Evolutionary conservation across 1,140 invertebrate genomes (phyloP), one percentile per base, ranked within the genome.

Genomic region (Propsilocerus akamusi): DNA sequence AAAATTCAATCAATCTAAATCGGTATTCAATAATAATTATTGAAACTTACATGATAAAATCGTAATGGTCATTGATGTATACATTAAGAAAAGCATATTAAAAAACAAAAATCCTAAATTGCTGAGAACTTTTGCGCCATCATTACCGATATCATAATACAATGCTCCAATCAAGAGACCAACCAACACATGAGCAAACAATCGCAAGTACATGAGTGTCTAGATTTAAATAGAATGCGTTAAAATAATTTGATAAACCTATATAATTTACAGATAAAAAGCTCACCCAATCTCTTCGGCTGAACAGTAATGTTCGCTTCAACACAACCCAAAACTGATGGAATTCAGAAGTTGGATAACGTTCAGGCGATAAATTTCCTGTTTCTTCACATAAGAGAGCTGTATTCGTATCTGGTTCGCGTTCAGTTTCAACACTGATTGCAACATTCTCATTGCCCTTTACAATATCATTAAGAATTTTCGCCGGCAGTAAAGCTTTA

Each of bases 61-160:
- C 7, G 93, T 97, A 51, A 95, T 93, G 62, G 94, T 97, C 81
- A 97, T 92, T 1, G 93, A 92, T 1, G 92, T 94, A 69, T 97
- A 97, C 87, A 97, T 96, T 37, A 97, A 77, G 74, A 97, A 97
- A 54, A 97, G 72, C 82, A 97, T 90, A 63, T 92, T 94, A 77
- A 97, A 97, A 72, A 97, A 97, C 1, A 97, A 72, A 69, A 92
- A 96, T 49, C 91, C 92, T 56, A 94, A 77, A 66, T 98, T 98
- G 63, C 91, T 95, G 46, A 95, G 77, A 23, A 93, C 90, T 71
- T 97, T 95, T 54, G 82, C 82, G 54, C 87, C 91, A 61, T 95
- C 88, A 59, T 94, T 86, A 51, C 92, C 91, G 57, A 94, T 93
- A 57, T 91, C 81, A 59, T 89, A 91, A 65, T 95, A 96, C 24